phyloP scores from a whole-genome alignment of 2,797 vertebrate genomes.

The Carduelis carduelis region DNA sequence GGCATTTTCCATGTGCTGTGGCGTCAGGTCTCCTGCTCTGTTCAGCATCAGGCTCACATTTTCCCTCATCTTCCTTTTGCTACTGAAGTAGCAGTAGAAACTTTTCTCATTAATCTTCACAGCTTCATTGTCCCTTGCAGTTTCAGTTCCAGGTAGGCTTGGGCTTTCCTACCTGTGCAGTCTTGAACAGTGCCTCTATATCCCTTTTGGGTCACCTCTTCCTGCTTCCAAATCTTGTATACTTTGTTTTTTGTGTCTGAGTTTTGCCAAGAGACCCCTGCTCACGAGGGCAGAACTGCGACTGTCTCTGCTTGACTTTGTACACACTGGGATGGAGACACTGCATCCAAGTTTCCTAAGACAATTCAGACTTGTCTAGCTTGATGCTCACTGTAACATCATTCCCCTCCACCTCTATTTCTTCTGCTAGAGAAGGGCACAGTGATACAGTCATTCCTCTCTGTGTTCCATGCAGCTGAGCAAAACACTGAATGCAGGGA shows the following conservation, averaged over 20 bases:
- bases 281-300: not conserved
- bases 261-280: not conserved
- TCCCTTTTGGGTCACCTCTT: not conserved
- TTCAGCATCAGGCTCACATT: not conserved
- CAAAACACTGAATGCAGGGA: not conserved
- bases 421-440: not conserved
- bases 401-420: not conserved
- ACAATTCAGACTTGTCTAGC: not conserved
- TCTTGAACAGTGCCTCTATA: not conserved
- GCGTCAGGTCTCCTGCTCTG: not conserved
- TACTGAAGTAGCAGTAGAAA: not conserved
- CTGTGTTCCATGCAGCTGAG: not conserved
- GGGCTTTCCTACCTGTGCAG: not conserved
- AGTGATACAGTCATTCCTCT: not conserved
- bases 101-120: not conserved
- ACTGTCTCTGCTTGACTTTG: not conserved
- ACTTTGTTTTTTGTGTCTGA: not conserved
- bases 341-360: not conserved
- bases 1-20: not conserved
- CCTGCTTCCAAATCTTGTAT: not conserved
- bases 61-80: not conserved
- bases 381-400: not conserved
- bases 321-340: not conserved
- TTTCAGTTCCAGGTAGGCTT: not conserved
- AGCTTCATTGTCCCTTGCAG: not conserved